Conservation (phyloP, 2,113 vertebrate genomes). For the Ophiodon elongatus region DNA sequence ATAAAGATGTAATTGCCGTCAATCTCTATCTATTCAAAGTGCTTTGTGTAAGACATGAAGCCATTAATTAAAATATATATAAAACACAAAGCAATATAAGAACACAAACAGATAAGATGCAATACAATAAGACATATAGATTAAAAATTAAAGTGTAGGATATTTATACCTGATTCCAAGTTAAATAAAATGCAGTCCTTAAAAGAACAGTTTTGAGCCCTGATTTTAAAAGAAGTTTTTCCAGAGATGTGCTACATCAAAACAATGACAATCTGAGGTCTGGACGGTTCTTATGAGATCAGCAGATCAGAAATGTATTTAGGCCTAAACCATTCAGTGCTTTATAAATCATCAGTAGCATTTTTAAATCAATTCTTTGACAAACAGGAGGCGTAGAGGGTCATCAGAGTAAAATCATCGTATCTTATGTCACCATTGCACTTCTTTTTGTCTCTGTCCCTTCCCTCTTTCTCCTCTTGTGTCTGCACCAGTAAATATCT, state of each 20-base stretch:
- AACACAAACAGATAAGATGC: not conserved
- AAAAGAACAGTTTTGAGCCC: not conserved
- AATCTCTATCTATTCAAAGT: not conserved
- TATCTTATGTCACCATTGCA: not conserved
- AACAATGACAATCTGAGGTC: not conserved
- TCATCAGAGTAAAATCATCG: not conserved
- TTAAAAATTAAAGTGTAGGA: too few relatives aligned
- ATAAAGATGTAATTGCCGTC: not conserved
- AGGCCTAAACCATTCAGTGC: not conserved
- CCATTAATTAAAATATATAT: not conserved
- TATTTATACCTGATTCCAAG: not conserved
- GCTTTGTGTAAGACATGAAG: not conserved
- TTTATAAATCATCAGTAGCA: too few relatives aligned
- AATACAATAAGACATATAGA: not conserved
- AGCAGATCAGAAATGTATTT: not conserved
- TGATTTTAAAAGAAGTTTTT: not conserved
- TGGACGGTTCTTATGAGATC: not conserved
- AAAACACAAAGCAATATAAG: not conserved
- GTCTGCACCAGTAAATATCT: constrained; percentile 38
- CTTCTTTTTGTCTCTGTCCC: constrained; percentile 23
- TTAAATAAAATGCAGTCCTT: not conserved
- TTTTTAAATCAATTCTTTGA: not conserved
- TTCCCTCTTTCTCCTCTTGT: constrained; percentile 24
- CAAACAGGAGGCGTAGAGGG: not conserved
- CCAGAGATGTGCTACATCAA: not conserved